These are phyloP conservation scores for Galerucella pusilla DNA, from an alignment of 2,888 invertebrate genomes.

Conservation along the genomic window DNA sequence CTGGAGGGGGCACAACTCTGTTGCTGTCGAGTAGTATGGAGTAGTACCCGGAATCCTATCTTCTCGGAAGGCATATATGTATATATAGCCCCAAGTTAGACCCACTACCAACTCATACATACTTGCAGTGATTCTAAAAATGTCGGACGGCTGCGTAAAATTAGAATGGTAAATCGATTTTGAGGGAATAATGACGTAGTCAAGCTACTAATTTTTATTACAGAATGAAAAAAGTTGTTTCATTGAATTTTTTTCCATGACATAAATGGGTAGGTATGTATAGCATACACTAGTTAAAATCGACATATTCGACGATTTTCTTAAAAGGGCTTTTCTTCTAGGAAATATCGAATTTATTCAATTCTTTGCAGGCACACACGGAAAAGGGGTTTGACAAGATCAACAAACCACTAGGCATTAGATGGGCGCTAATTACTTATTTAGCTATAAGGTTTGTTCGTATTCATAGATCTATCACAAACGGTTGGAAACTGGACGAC, in stretches of 20 bases:
- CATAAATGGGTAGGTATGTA: background rate
- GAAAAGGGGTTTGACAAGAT: too few relatives aligned
- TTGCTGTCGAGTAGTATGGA: conserved; percentile 54
- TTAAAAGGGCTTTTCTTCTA: too few relatives aligned
- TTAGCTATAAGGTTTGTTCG: too few relatives aligned
- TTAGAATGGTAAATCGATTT: conserved; percentile 23
- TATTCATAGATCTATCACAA: too few relatives aligned
- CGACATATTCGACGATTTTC: too few relatives aligned
- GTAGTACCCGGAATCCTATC: conserved; percentile 63
- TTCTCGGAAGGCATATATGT: conserved; percentile 57
- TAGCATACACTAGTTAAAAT: background rate
- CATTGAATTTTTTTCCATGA: background rate
- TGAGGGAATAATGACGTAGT: conserved; percentile 10
- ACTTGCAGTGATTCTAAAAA: conserved; percentile 42
- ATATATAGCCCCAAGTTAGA: conserved; percentile 44
- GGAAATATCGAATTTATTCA: too few relatives aligned
- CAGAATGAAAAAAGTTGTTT: background rate
- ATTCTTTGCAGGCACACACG: too few relatives aligned
- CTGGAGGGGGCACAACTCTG: conserved; percentile 46
- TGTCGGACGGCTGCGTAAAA: conserved; percentile 31
- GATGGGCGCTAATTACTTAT: too few relatives aligned
- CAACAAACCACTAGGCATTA: too few relatives aligned
- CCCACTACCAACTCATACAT: conserved; percentile 43
- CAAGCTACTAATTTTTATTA: background rate
- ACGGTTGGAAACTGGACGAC: too few relatives aligned